Evolutionary conservation across 1,140 invertebrate genomes (phyloP).

Genomic region (Cydia amplana): DNA sequence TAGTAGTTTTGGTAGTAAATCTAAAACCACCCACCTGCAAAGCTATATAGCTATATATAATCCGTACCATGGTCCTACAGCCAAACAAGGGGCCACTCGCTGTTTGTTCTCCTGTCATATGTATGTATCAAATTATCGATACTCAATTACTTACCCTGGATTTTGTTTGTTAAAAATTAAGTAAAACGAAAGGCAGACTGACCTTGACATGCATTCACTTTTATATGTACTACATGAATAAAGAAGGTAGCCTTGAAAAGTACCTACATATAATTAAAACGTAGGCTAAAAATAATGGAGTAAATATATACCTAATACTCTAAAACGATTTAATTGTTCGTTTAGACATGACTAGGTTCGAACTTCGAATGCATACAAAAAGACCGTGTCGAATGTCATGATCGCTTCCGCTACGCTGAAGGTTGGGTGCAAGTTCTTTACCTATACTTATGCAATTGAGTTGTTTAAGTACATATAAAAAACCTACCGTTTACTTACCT

Average conservation of each 20-base stretch:
- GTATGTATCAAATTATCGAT: no score
- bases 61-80: no score
- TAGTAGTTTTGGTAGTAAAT: no score
- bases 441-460: not conserved
- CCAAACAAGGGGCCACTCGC: no score
- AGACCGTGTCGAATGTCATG: not conserved
- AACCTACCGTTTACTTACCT: no score
- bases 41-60: no score
- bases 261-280: conserved; percentile 12
- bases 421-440: conserved; percentile 11
- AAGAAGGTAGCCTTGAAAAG: conserved; percentile 5
- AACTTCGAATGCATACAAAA: not conserved
- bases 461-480: no score
- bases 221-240: not conserved
- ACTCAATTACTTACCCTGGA: no score
- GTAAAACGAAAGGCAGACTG: not conserved
- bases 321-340: not conserved
- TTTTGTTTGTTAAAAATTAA: not conserved
- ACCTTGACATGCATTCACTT: conserved; percentile 1
- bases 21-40: no score
- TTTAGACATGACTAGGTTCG: not conserved
- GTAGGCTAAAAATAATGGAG: conserved; percentile 8
- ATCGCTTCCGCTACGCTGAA: not conserved
- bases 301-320: not conserved
- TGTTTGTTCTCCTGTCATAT: no score